Base-by-base conservation (phyloP, 92 coral and sea anemone genomes). In the Hydrozoanthus gracilis region DNA sequence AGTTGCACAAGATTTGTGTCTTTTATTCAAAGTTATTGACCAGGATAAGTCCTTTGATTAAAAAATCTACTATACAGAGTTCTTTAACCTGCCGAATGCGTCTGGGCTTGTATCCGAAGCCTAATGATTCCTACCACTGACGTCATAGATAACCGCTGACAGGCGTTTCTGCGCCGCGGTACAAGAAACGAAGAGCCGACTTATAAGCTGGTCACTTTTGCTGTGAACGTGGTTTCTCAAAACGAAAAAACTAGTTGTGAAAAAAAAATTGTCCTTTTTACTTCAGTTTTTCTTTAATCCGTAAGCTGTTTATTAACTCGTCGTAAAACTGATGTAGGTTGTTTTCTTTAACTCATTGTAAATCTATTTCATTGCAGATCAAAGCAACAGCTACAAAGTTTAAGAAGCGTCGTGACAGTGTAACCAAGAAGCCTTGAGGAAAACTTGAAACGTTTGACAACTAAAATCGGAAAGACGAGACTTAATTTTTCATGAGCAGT, bases 371-470 rank as follows among this genome's bases (percentile, higher is more conserved):
- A 18, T 71, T 62, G n/a, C 71, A 96, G 99, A 96, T 96, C 83
- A 85, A 88, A 73, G 98, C 96, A 44, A 87, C 95, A 35, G 99
- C 99, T 7, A 84, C 96, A 11, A 96, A 95, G 84, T 95, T 96
- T 82, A 88, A 87, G 61, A 90, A 82, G 73, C 95, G 94, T 9
- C 95, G 98, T 7, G 84, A 79, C 44, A 92, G 97, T 27, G 78
- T 50, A 14, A 55, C 16, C 82, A 84, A 62, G 89, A 89, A 50
- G 74, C 62, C 77, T 18, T 47, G 13, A 71, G 45, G 39, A 35
- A 78, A 52, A 2, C 71, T 76, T 44, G 51, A 78, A 54, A 51
- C 46, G 10, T 1, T 76, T 68, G 44, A 0, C 73, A 1, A 27
- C 9, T 27, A 62, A 62, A 14, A 16, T 62, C 17, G 15, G 44